These are phyloP conservation scores for Ametastegia equiseti DNA, from an alignment of 2,888 invertebrate genomes.

Conservation along the genomic window DNA sequence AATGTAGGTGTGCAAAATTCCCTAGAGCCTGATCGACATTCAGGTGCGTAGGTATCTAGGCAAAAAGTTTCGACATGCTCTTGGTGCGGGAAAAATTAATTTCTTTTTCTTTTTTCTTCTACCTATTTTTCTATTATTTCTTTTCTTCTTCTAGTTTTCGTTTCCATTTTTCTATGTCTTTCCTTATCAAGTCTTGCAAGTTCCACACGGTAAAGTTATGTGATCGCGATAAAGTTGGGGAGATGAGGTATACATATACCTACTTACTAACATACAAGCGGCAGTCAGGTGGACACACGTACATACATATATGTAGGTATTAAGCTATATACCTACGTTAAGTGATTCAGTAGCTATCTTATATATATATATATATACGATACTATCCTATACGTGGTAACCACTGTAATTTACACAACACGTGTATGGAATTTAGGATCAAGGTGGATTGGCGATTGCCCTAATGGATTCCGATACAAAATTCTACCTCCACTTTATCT, in stretches of 20 bases:
- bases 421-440: slow-evolving; percentile 36
- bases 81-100: not conserved
- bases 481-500: not conserved
- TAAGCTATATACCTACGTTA: slow-evolving; percentile 17
- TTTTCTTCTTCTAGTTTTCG: not conserved
- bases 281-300: slow-evolving; percentile 6
- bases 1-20: not conserved
- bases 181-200: slow-evolving; percentile 1
- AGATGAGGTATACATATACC: not conserved
- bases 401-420: slow-evolving; percentile 34
- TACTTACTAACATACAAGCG: no score
- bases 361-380: no score
- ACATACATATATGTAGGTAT: no score
- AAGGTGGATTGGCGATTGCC: not conserved
- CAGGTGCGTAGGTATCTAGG: not conserved
- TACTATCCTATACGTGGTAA: no score
- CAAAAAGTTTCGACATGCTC: slow-evolving; percentile 24
- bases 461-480: not conserved
- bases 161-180: not conserved
- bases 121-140: not conserved
- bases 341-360: slow-evolving; percentile 41
- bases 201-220: slow-evolving; percentile 6
- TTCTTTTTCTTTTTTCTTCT: not conserved
- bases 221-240: slow-evolving; percentile 30
- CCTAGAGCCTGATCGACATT: not conserved